Conservation (phyloP, 2,113 vertebrate species). For the Eurystomus gularis region DNA sequence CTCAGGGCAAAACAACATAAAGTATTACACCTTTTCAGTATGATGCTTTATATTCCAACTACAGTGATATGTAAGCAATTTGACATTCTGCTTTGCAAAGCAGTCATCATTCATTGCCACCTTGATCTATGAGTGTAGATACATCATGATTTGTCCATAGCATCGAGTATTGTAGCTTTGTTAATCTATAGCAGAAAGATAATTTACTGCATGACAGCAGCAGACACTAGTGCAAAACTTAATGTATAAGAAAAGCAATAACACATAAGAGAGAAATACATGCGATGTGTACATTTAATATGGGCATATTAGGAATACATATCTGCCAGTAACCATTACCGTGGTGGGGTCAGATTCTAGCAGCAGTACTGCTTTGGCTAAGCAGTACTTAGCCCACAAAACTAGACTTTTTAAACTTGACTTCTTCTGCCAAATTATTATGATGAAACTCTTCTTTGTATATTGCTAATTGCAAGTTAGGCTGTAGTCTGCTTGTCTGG, state of each 20-base stretch:
- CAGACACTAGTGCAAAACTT: not conserved
- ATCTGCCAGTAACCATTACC: not conserved
- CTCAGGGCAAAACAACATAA: not conserved
- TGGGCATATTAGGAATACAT: not conserved
- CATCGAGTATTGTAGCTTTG: not conserved
- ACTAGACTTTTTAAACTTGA: not conserved
- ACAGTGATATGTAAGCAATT: not conserved
- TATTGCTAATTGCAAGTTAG: not conserved
- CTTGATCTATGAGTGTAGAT: not conserved
- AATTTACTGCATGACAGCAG: constrained; percentile 20
- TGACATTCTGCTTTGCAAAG: constrained; percentile 8
- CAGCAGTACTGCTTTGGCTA: not conserved
- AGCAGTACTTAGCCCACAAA: not conserved
- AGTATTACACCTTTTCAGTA: not conserved
- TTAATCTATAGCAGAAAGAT: constrained; percentile 27
- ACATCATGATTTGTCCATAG: constrained; percentile 6
- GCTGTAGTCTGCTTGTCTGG: not conserved
- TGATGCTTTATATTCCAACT: not conserved
- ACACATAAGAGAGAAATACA: not conserved
- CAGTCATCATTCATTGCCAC: constrained; percentile 15
- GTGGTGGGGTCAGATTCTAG: not conserved
- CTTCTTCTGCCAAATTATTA: not conserved
- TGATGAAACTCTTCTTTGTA: not conserved
- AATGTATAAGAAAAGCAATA: not conserved
- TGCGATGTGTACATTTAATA: not conserved